Percentiles rank a stretch among this genome's conserved stretches.
Conservation (phyloP, 2,888 invertebrate species). For the Thalpophila matura region DNA sequence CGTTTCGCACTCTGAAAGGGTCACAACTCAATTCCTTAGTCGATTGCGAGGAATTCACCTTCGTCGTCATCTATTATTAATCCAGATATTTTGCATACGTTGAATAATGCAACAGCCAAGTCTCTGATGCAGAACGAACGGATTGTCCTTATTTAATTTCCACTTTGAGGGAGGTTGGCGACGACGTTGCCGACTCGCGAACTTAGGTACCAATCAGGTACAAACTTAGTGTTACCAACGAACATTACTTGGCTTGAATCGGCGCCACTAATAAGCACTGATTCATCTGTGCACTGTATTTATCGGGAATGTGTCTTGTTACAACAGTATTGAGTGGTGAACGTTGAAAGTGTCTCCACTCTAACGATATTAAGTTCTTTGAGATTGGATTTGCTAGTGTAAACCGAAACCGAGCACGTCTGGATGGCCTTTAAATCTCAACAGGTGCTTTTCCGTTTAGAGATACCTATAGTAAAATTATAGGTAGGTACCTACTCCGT, state of each 20-base stretch:
- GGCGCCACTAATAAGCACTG: conserved; percentile 53
- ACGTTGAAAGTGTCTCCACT: conserved; percentile 30
- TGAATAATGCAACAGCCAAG: conserved; percentile 83
- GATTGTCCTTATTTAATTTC: conserved; percentile 85
- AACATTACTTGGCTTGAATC: conserved; percentile 59
- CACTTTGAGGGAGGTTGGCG: conserved; percentile 70
- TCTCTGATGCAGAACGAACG: conserved; percentile 79
- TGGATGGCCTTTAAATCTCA: conserved; percentile 32
- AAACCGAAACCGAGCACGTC: conserved; percentile 18
- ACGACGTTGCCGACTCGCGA: conserved; percentile 66
- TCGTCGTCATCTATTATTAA: conserved; percentile 85
- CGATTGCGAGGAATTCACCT: conserved; percentile 80
- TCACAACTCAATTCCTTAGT: conserved; percentile 76
- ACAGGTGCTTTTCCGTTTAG: conserved; percentile 32
- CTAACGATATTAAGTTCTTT: conserved; percentile 19
- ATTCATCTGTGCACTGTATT: conserved; percentile 53
- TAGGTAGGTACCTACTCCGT: too few species aligned
- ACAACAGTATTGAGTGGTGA: conserved; percentile 35
- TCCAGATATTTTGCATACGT: conserved; percentile 82
- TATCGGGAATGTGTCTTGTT: conserved; percentile 58
- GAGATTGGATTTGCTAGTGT: conserved; percentile 26
- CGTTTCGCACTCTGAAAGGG: conserved; percentile 78
- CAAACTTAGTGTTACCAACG: conserved; percentile 66
- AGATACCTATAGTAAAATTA: neutral
- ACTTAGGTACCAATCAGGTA: conserved; percentile 72